Evolutionary conservation across 2,113 vertebrate genomes (phyloP).

Genomic region (Carlito syrichta): DNA sequence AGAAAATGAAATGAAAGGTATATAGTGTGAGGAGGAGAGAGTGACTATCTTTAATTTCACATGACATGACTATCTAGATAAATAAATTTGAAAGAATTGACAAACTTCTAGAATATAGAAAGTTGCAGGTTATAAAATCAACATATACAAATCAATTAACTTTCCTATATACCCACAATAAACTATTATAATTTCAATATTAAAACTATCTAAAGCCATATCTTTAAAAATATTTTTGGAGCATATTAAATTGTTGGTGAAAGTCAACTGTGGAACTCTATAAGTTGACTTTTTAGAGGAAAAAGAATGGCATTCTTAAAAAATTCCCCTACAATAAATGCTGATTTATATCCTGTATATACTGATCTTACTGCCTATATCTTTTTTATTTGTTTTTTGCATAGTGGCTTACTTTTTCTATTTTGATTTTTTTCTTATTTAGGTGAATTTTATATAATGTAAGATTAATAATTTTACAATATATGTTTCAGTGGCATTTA

Average conservation of each 20-base stretch:
- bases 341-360: not conserved
- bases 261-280: not conserved
- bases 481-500: not conserved
- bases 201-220: not conserved
- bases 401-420: not conserved
- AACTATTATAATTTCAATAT: not conserved
- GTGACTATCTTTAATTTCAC: not conserved
- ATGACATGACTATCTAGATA: not conserved
- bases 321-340: not conserved
- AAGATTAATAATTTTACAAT: not conserved
- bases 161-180: not conserved
- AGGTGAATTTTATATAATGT: not conserved
- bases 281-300: not conserved
- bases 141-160: not conserved
- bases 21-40: not conserved
- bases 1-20: not conserved
- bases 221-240: not conserved
- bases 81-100: not conserved
- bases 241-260: not conserved
- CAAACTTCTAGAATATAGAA: not conserved
- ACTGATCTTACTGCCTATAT: not conserved
- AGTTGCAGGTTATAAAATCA: not conserved
- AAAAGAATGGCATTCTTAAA: not conserved
- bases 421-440: not conserved
- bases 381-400: not conserved